Evolutionary conservation across 2,888 invertebrate genomes (phyloP), one percentile per base, ranked within the genome.

Genomic region (Eupithecia subumbrata): DNA sequence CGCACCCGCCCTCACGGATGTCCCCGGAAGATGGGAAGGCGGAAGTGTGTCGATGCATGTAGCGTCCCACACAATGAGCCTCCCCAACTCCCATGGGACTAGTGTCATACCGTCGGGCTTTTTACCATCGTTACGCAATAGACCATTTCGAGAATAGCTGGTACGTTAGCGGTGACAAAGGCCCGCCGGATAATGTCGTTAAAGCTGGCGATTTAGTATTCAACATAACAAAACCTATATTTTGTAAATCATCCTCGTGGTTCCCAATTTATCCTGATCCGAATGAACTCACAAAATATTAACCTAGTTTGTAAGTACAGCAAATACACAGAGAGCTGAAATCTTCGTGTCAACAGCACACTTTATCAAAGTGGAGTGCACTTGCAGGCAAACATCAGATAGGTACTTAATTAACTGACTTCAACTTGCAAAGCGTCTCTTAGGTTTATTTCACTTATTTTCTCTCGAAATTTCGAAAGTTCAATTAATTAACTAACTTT

Each of bases 341-440:
- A 64, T 64, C 64, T 30, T 34, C 64, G 16, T 9, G 56, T 60
- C 56, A 60, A 60, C 56, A 60, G 22, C 34, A 9, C 34, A 18
- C 76, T 78, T 78, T 70, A 45, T 73, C 73, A 68, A 40, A 48
- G 75, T 75, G 72, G 68, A 68, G 9, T 66, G 69, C 77, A 80
- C 52, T 56, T 45, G 75, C 48, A 64, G 63, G 68, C 60, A 67
- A 68, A 68, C 68, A 69, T 34, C 68, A 43, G n/a, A 18, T 30
- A n/a, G 5, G 5, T 72, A 72, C 63, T 60, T 73, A 70, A 67
- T 40, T 73, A 60, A 25, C 56, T 60, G 22, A 25, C 56, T 12
- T 60, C 25, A 12, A 25, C 56, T 60, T 67, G 40, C 56, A 12
- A 56, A 25, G 16, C 8, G 48, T 48, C 69, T 69, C 34, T n/a